Evolutionary conservation across 2,888 invertebrate species (phyloP).

Genomic region (Spilosoma lubricipeda): DNA sequence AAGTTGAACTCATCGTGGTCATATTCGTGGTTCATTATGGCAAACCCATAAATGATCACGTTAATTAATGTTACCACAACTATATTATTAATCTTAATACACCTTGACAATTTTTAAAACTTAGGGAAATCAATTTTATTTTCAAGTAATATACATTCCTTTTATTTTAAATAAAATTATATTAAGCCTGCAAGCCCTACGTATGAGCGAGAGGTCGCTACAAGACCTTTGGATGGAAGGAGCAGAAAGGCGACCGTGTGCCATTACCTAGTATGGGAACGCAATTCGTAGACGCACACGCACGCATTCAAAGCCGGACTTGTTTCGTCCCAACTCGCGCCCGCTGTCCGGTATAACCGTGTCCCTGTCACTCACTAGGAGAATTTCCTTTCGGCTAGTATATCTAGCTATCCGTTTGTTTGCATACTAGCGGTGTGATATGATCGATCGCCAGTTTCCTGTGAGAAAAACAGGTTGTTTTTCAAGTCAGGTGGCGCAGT

Average conservation of each 20-base stretch:
- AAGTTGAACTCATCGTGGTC: too few species aligned
- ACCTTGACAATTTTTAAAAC: background rate
- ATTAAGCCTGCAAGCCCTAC: slow-evolving; percentile 41
- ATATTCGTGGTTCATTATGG: too few species aligned
- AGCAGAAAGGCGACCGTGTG: slow-evolving; percentile 75
- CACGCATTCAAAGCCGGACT: slow-evolving; percentile 72
- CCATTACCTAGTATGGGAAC: slow-evolving; percentile 83
- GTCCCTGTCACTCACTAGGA: slow-evolving; percentile 63
- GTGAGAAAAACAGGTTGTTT: slow-evolving; percentile 81
- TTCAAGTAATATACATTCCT: background rate
- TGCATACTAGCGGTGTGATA: slow-evolving; percentile 79
- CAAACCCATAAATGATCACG: too few species aligned
- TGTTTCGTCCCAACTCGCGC: slow-evolving; percentile 70
- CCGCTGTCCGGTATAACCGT: slow-evolving; percentile 59
- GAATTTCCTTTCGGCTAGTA: slow-evolving; percentile 65
- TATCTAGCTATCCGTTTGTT: slow-evolving; percentile 75
- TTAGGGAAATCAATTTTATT: background rate
- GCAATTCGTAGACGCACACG: slow-evolving; percentile 83
- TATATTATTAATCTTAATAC: background rate
- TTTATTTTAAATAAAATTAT: background rate
- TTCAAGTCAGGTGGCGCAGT: slow-evolving; percentile 74
- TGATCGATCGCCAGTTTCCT: slow-evolving; percentile 81
- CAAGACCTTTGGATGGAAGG: slow-evolving; percentile 72
- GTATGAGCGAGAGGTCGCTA: slow-evolving; percentile 70
- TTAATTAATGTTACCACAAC: too few species aligned